Base-by-base conservation (phyloP, 2,888 invertebrate species). In the Augochlorella aurata region DNA sequence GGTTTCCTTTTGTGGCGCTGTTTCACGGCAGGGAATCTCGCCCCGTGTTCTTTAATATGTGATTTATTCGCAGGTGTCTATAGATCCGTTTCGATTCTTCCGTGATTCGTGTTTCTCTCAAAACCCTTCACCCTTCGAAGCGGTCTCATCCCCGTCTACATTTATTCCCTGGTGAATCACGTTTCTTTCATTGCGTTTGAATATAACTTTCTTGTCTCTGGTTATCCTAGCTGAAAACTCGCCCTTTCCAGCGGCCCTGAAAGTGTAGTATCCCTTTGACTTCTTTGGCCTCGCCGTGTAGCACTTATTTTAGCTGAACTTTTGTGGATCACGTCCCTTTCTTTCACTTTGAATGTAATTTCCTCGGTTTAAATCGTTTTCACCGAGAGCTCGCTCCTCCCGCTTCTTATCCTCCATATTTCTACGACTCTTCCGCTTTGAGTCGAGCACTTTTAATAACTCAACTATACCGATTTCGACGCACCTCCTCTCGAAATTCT, bases 221-320 rank as follows among this genome's bases (percentile, higher is more conserved):
- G 16, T 61, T 29, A 29, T 61, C 61, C 29, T 18, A 61, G 61
- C 61, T 61, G 61, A 61, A 61, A 61, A 61, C 29, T 29, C 61
- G 16, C 61, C 61, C 61, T 18, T 61, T 61, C 16, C 29, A 54
- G 14, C 61, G 8, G 24, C 8, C 61, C 61, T 61, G 24, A 29
- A 29, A 61, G 29, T 29, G 8, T 24, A 29, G 8, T 24, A 29
- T 2, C 61, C 18, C 61, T 61, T 61, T 29, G 61, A 61, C 29
- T 16, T 16, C 61, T 29, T 61, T 29, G 16, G 16, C 24, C 18
- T 38, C 61, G 24, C 29, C 24, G 16, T 18, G 29, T 9, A 18
- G 38, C 24, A 61, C 29, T 61, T 61, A 61, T 29, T 29, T 24
- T 58, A 24, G 24, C 29, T 61, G 16, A 29, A 24, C 61, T 61